Evolutionary conservation across 2,113 vertebrate genomes (phyloP).

Genomic region (Anoura caudifer): DNA sequence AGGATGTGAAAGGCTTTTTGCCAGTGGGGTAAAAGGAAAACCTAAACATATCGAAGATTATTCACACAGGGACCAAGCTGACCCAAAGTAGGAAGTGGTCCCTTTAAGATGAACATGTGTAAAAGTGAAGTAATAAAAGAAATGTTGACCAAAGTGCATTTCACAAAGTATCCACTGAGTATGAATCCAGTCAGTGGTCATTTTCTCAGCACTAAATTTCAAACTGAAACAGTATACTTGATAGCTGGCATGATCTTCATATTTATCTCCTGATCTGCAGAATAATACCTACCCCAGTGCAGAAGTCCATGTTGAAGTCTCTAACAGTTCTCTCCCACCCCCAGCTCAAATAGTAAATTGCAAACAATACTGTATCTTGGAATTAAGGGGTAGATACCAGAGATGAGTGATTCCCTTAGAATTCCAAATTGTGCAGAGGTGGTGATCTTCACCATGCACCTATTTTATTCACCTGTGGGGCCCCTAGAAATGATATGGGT

Average conservation of each 20-base stretch:
- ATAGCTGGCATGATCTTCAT: not conserved
- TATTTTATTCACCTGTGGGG: not conserved
- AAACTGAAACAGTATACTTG: not conserved
- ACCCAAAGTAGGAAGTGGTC: not conserved
- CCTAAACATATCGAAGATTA: not conserved
- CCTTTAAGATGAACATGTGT: not conserved
- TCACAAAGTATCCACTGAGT: not conserved
- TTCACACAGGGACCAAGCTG: not conserved
- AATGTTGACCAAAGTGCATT: not conserved
- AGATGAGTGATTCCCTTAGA: not conserved
- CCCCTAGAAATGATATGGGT: not conserved
- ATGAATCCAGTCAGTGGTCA: not conserved
- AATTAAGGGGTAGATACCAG: not conserved
- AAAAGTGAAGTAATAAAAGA: not conserved
- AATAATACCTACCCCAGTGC: not conserved
- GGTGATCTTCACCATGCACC: too few relatives aligned
- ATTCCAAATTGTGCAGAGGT: not conserved
- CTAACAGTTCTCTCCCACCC: not conserved
- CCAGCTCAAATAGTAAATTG: not conserved
- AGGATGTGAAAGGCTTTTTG: not conserved
- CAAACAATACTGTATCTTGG: not conserved
- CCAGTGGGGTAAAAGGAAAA: not conserved
- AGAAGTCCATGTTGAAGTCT: not conserved
- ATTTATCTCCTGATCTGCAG: not conserved
- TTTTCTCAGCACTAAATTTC: not conserved